phyloP scores from a whole-genome alignment of 2,888 invertebrate genomes.

The Parthenolecanium corni region DNA sequence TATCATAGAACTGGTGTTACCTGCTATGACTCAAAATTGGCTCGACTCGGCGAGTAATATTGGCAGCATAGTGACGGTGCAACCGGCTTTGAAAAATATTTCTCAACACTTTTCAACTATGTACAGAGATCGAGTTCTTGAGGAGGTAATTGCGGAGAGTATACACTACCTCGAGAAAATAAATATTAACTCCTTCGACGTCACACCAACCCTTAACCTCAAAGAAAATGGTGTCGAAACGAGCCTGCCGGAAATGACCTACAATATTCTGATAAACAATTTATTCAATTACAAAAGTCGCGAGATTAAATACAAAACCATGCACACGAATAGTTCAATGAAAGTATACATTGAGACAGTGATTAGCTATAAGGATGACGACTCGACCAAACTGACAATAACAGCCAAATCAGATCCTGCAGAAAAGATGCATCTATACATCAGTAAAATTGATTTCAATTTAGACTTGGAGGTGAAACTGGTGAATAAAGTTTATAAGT shows the following conservation, averaged over 20 bases:
- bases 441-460: constrained; percentile 8
- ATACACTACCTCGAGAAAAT: constrained; percentile 5
- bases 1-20: constrained; percentile 1
- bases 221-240: not conserved
- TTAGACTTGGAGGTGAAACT: not conserved
- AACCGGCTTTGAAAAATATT: not conserved
- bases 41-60: not conserved
- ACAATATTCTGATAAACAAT: constrained; percentile 12
- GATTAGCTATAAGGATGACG: not conserved
- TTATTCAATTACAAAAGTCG: constrained; percentile 4
- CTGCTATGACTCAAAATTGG: not conserved
- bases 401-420: constrained; percentile 16
- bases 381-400: constrained; percentile 6
- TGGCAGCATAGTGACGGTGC: not conserved
- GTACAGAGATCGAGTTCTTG: not conserved
- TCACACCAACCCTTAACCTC: not conserved
- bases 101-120: not conserved
- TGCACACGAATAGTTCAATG: not conserved
- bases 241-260: not conserved
- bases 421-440: constrained; percentile 1
- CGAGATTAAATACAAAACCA: not conserved
- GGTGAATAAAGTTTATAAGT: not conserved
- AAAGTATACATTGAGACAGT: not conserved
- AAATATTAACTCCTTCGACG: constrained; percentile 21
- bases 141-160: not conserved